These are phyloP conservation scores for Martes martes DNA, from an alignment of 2,113 vertebrate genomes.

Conservation along the genomic window DNA sequence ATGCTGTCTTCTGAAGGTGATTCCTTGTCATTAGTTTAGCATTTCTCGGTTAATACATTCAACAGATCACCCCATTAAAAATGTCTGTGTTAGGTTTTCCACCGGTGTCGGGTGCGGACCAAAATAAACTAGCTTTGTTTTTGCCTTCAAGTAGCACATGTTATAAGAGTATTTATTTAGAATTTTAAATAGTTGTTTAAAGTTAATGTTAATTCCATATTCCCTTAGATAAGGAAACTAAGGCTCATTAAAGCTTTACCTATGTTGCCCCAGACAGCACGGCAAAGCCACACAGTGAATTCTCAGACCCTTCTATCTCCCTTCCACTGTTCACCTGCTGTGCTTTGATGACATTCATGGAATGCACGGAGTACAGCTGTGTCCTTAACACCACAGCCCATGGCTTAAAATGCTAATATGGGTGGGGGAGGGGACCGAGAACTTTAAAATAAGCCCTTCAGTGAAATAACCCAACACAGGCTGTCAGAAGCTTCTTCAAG, in stretches of 20 bases:
- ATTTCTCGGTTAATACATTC: constrained; percentile 32
- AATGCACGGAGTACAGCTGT: not conserved
- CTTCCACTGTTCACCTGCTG: not conserved
- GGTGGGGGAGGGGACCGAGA: not conserved
- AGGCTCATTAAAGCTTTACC: constrained; percentile 50
- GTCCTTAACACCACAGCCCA: constrained; percentile 42
- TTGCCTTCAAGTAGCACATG: not conserved
- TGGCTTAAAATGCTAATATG: constrained; percentile 42
- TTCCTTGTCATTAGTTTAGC: not conserved
- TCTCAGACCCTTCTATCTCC: not conserved
- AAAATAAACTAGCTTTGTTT: constrained; percentile 12
- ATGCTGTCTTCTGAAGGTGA: not conserved
- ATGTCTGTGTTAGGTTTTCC: not conserved
- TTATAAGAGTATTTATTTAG: constrained; percentile 25
- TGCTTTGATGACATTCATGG: constrained; percentile 11
- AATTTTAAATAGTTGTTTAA: constrained; percentile 49
- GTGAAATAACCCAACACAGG: not conserved
- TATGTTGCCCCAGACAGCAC: not conserved
- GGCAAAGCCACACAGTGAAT: not conserved
- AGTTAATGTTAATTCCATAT: constrained; percentile 29
- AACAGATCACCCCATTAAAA: not conserved
- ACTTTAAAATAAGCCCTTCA: not conserved
- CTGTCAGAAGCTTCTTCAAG: not conserved
- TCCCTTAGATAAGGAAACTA: constrained; percentile 33
- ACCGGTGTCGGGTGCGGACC: not conserved